Evolutionary conservation across 2,797 vertebrate genomes (phyloP).

Genomic region (Scolopax bukidnonensis): DNA sequence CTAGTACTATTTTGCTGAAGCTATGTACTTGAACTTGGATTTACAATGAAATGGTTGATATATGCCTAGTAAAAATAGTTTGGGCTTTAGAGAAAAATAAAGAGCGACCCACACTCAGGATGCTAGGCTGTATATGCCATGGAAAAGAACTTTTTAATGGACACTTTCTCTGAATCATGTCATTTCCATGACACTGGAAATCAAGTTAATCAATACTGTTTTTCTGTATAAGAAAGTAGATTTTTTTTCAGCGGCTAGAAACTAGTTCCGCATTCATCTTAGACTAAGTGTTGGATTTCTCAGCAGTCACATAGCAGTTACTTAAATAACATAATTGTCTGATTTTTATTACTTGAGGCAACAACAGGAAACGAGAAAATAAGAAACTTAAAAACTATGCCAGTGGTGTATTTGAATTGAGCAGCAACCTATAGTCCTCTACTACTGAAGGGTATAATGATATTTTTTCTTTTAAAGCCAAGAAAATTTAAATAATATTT

Average conservation of each 20-base stretch:
- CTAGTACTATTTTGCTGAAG: neutral
- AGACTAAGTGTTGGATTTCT: slow-evolving; percentile 27
- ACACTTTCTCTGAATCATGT: neutral
- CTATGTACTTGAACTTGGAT: neutral
- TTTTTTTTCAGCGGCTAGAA: neutral
- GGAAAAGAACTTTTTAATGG: neutral
- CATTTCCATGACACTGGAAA: neutral
- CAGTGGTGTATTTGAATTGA: slow-evolving; percentile 14
- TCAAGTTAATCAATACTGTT: neutral
- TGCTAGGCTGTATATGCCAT: neutral
- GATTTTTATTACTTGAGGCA: slow-evolving; percentile 17
- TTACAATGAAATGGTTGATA: neutral
- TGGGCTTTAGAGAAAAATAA: neutral
- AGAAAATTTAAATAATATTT: slow-evolving; percentile 52
- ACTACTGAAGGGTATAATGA: slow-evolving; percentile 22
- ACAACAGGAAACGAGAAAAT: slow-evolving; percentile 16
- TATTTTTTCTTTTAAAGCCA: slow-evolving; percentile 31
- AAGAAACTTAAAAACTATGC: slow-evolving; percentile 15
- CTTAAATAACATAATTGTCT: neutral
- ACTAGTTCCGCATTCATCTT: neutral
- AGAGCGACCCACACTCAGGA: neutral
- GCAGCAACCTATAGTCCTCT: neutral
- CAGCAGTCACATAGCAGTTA: neutral
- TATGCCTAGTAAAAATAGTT: neutral
- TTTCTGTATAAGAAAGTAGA: neutral